A percentile compares a stretch with the other conserved stretches of the same genome.
phyloP scores from a whole-genome alignment of 2,888 invertebrate species.

The Spatulosminthurus flaviceps region DNA sequence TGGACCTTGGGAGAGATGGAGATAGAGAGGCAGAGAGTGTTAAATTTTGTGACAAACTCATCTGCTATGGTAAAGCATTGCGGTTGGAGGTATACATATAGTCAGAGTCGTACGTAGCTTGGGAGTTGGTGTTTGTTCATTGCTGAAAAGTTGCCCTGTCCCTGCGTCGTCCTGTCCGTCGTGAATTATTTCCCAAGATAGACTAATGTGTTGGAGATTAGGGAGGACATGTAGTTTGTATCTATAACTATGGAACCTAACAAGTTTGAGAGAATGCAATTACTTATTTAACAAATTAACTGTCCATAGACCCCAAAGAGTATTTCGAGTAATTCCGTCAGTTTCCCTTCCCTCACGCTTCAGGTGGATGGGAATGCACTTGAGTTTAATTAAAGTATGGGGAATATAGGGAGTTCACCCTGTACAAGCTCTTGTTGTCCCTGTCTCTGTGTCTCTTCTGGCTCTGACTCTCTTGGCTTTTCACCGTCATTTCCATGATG shows the following conservation, averaged over 20 bases:
- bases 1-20: too few relatives aligned
- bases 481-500: constrained; percentile 7
- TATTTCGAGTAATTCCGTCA: too few relatives aligned
- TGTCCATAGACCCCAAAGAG: constrained; percentile 18
- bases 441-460: too few relatives aligned
- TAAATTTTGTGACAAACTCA: too few relatives aligned
- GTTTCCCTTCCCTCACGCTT: background rate
- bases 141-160: constrained; percentile 2
- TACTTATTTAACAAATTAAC: constrained; percentile 18
- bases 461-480: background rate
- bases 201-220: constrained; percentile 16
- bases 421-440: too few relatives aligned
- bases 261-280: background rate
- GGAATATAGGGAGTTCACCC: background rate
- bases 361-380: constrained; percentile 11
- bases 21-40: too few relatives aligned
- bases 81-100: too few relatives aligned
- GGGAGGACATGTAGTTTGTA: background rate
- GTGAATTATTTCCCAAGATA: constrained; percentile 18
- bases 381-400: background rate
- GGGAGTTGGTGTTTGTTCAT: background rate
- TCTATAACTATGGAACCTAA: background rate
- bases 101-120: too few relatives aligned
- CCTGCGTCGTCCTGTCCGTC: background rate
- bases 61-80: too few relatives aligned